Conservation (phyloP, 2,113 vertebrate species). For the Chaenogobius annularis region DNA sequence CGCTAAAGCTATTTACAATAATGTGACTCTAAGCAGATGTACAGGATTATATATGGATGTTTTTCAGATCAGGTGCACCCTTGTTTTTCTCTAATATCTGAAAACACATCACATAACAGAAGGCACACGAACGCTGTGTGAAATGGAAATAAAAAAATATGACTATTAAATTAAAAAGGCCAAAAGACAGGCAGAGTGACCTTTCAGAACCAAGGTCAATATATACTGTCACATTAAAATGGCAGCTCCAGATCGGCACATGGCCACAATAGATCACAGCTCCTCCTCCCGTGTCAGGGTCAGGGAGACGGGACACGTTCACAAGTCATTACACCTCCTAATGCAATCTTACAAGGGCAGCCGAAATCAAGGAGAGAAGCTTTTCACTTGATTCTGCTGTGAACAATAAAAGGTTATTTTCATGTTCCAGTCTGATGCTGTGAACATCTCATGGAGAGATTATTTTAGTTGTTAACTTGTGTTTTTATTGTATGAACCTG, state of each 20-base stretch:
- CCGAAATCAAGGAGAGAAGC: conserved; percentile 60
- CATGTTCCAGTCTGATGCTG: neutral
- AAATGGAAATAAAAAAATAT: conserved; percentile 9
- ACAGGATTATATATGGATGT: conserved; percentile 62
- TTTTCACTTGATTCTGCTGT: conserved; percentile 57
- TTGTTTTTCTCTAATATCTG: conserved; percentile 12
- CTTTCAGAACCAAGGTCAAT: conserved; percentile 56
- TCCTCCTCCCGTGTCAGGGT: conserved; percentile 67
- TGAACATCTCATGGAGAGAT: neutral
- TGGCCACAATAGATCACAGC: conserved; percentile 66
- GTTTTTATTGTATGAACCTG: too few relatives aligned
- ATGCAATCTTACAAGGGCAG: conserved; percentile 74
- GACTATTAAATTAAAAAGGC: conserved; percentile 52
- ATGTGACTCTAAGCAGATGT: conserved; percentile 67
- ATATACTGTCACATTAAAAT: conserved; percentile 66
- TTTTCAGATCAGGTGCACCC: conserved; percentile 66
- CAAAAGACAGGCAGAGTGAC: conserved; percentile 36
- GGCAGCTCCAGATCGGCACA: conserved; percentile 51
- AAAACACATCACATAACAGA: neutral
- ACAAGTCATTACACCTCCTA: conserved; percentile 74
- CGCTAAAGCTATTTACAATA: conserved; percentile 61
- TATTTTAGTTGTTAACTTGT: neutral
- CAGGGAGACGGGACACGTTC: conserved; percentile 65
- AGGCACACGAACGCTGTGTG: neutral
- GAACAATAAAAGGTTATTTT: conserved; percentile 8